phyloP scores from a whole-genome alignment of 2,113 vertebrate species.

The Spea multiplicata region DNA sequence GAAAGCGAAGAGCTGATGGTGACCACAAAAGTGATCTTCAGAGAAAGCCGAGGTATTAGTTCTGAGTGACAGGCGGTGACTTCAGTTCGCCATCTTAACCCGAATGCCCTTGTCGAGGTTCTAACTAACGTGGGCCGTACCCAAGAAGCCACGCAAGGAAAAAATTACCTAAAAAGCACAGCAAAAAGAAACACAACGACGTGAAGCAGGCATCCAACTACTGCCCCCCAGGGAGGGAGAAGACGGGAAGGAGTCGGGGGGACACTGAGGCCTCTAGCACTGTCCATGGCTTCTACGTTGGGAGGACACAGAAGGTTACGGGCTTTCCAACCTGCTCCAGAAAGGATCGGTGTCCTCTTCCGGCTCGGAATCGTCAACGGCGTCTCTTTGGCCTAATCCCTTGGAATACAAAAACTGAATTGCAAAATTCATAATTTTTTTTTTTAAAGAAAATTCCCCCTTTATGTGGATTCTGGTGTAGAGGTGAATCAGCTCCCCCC shows the following conservation, averaged over 20 bases:
- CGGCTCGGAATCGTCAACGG: constrained; percentile 57
- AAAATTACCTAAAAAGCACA: constrained; percentile 65
- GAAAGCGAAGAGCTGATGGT: too few species aligned
- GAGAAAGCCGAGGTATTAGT: too few species aligned
- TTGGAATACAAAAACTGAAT: constrained; percentile 81
- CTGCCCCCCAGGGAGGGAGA: constrained; percentile 57
- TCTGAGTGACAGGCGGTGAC: too few species aligned
- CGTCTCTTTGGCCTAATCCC: constrained; percentile 68
- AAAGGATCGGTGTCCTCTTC: constrained; percentile 87
- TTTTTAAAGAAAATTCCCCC: neutral
- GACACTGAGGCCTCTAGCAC: constrained; percentile 49
- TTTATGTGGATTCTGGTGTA: neutral
- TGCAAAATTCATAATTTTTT: constrained; percentile 79
- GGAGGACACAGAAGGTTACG: constrained; percentile 21
- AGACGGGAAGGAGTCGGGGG: constrained; percentile 46
- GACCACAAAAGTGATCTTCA: too few species aligned
- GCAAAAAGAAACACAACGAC: constrained; percentile 60
- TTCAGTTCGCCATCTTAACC: too few species aligned
- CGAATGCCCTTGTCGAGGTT: too few species aligned
- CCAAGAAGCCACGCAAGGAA: neutral
- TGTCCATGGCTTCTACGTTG: constrained; percentile 30
- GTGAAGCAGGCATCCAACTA: constrained; percentile 64
- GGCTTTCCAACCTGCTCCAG: constrained; percentile 87
- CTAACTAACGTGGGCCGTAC: too few species aligned
- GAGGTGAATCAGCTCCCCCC: neutral